Percentiles rank a stretch among this genome's conserved stretches.
These are phyloP conservation scores for Catharus minimus DNA, from an alignment of 2,113 vertebrate genomes.

Conservation along the genomic window DNA sequence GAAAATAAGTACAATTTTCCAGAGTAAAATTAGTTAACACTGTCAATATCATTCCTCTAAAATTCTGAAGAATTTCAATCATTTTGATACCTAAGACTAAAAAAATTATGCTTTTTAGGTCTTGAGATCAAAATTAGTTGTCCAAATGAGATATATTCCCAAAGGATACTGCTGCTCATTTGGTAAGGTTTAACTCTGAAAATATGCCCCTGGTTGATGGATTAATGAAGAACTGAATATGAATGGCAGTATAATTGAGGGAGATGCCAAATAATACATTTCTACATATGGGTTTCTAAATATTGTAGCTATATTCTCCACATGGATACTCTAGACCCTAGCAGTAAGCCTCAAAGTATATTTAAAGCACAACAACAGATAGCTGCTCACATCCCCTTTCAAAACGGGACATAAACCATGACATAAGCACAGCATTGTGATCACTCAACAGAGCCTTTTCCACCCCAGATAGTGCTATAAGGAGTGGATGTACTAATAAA, in stretches of 20 bases:
- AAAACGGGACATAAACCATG: not conserved
- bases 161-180: not conserved
- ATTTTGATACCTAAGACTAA: not conserved
- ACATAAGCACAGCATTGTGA: not conserved
- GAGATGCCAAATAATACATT: not conserved
- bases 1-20: not conserved
- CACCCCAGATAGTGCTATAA: not conserved
- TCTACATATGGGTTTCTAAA: not conserved
- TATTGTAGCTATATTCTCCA: not conserved
- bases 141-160: not conserved
- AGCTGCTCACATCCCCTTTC: not conserved
- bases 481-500: not conserved
- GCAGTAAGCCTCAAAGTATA: not conserved
- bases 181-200: not conserved
- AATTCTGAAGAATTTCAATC: not conserved
- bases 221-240: not conserved
- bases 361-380: not conserved
- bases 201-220: not conserved
- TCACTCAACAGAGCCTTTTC: not conserved
- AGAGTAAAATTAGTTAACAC: not conserved
- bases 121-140: not conserved
- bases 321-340: not conserved
- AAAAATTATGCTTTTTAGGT: not conserved
- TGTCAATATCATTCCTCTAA: not conserved
- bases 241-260: not conserved